Conservation (phyloP, 2,113 vertebrate genomes). For the Poecile atricapillus region DNA sequence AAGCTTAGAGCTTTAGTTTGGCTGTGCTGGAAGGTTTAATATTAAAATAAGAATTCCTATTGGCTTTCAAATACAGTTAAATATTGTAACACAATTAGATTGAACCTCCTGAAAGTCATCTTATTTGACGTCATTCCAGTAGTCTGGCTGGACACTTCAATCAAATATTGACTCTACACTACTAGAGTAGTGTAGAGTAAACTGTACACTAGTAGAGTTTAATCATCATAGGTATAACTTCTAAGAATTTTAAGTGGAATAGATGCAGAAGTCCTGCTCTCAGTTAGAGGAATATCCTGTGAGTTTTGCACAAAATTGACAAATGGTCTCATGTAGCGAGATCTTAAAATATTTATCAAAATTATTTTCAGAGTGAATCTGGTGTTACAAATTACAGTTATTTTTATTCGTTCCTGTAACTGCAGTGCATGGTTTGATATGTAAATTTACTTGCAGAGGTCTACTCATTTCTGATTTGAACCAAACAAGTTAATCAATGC, state of each 20-base stretch:
- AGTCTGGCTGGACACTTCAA: background rate
- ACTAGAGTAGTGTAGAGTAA: no score
- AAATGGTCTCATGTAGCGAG: background rate
- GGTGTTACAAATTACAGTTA: background rate
- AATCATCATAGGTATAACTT: background rate
- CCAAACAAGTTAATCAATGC: background rate
- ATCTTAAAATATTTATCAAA: background rate
- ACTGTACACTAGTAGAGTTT: background rate
- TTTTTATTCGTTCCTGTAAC: background rate
- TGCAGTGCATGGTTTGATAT: background rate
- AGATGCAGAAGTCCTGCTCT: background rate
- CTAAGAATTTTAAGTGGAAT: background rate
- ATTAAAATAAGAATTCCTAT: slow-evolving; percentile 33
- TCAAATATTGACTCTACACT: background rate
- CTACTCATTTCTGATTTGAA: background rate
- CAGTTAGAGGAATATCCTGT: background rate
- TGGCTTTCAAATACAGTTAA: slow-evolving; percentile 60
- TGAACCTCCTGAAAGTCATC: slow-evolving; percentile 9
- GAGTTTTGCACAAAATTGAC: background rate
- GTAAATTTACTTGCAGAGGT: background rate
- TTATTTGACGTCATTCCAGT: slow-evolving; percentile 16
- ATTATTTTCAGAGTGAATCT: background rate
- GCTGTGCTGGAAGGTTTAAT: slow-evolving; percentile 41
- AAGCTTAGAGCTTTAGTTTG: background rate
- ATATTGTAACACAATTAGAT: slow-evolving; percentile 53